Percentiles rank a stretch among this genome's conserved stretches.
Evolutionary conservation across 30 jellyfish, hydroid and myxozoan genomes (phyloP).

Genomic region (Chironex yamaguchii): DNA sequence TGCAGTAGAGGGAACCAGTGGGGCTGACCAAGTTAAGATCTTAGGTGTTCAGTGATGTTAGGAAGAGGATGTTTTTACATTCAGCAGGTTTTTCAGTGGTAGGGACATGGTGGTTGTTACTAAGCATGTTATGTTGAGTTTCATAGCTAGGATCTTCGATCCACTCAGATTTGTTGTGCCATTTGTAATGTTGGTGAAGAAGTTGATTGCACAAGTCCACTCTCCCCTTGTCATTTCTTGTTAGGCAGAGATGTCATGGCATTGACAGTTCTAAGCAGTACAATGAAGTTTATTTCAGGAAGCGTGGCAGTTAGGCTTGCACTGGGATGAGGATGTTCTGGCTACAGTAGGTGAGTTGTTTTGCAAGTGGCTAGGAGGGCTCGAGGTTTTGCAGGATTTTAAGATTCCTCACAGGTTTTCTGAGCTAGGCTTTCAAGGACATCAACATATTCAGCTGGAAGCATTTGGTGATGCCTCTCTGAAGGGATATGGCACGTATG

Average conservation of each 20-base stretch:
- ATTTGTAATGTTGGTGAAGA: neutral
- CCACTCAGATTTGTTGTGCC: constrained; percentile 9
- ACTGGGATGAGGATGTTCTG: neutral
- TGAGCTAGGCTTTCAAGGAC: neutral
- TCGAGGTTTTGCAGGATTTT: neutral
- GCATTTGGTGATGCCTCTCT: constrained; percentile 26
- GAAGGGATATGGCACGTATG: neutral
- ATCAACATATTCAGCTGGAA: neutral
- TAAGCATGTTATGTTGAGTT: neutral
- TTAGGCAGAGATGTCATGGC: neutral
- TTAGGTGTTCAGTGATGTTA: neutral
- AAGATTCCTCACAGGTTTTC: neutral
- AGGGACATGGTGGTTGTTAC: neutral
- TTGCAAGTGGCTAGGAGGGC: neutral
- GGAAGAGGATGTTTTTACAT: neutral
- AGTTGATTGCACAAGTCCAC: neutral
- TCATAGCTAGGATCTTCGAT: constrained; percentile 1
- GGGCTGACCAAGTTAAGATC: too few species aligned
- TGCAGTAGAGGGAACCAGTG: neutral
- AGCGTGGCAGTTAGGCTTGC: neutral
- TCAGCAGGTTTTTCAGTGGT: too few species aligned
- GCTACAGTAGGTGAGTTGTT: neutral
- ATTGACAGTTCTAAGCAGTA: too few species aligned
- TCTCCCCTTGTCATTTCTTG: neutral
- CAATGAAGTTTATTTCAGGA: neutral